Conservation (phyloP, 2,888 invertebrate species). For the Scaptomyza reducta region DNA sequence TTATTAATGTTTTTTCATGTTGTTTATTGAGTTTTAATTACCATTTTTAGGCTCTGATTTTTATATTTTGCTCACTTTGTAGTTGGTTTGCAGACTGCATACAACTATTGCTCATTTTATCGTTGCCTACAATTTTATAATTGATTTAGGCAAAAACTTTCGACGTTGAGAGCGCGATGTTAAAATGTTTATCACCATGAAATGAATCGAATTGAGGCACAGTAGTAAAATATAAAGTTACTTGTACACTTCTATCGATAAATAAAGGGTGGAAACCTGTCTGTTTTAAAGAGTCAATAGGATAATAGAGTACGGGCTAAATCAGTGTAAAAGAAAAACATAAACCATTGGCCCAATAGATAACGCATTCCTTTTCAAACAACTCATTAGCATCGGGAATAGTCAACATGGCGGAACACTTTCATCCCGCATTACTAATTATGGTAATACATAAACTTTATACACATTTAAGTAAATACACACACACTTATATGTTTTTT, state of each 20-base stretch:
- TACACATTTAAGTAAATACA: background rate
- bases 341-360: background rate
- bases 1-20: background rate
- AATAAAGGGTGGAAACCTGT: background rate
- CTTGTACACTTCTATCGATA: background rate
- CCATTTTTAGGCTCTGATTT: constrained; percentile 3
- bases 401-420: constrained; percentile 6
- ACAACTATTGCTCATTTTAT: background rate
- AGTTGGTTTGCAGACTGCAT: background rate
- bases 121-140: background rate
- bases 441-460: background rate
- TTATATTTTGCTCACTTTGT: background rate
- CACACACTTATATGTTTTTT: background rate
- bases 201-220: background rate
- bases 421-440: background rate
- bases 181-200: background rate
- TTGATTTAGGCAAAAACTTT: constrained; percentile 15
- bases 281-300: background rate
- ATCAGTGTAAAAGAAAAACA: background rate
- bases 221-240: background rate
- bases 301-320: background rate
- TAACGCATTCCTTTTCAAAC: background rate
- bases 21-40: background rate
- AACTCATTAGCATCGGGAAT: background rate
- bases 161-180: background rate